Conservation (phyloP, 2,113 vertebrate genomes). For the Columba livia region DNA sequence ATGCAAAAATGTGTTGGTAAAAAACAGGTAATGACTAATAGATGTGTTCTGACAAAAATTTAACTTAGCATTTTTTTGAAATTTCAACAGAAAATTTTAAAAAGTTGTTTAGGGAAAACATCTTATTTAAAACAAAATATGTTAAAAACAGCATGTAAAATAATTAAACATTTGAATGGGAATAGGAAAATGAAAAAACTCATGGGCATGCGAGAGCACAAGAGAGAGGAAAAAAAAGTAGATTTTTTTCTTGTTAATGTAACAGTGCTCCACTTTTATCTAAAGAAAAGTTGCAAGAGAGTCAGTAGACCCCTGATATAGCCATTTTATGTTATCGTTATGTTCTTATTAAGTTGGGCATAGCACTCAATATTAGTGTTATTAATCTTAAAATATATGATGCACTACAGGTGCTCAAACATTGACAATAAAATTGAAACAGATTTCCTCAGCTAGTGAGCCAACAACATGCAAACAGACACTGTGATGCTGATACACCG, state of each 20-base stretch:
- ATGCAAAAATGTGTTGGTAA: background rate
- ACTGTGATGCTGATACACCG: background rate
- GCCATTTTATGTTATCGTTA: background rate
- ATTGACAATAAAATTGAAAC: background rate
- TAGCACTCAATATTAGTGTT: background rate
- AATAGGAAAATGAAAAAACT: background rate
- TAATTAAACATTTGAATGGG: background rate
- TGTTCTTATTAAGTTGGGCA: background rate
- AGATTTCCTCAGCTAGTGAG: background rate
- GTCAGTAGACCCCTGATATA: background rate
- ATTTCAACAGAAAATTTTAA: background rate
- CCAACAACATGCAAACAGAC: background rate
- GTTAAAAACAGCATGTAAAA: background rate
- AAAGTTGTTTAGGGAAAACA: accelerated
- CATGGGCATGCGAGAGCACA: background rate
- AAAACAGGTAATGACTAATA: background rate
- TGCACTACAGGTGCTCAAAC: background rate
- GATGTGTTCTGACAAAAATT: background rate
- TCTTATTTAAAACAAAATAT: background rate
- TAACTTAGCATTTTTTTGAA: background rate
- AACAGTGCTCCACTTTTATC: background rate
- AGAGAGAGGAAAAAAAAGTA: background rate
- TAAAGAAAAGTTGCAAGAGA: background rate
- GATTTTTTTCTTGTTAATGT: background rate
- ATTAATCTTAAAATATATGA: background rate